Evolutionary conservation across 2,888 invertebrate species (phyloP).

Genomic region (Meteorus cinctellus): DNA sequence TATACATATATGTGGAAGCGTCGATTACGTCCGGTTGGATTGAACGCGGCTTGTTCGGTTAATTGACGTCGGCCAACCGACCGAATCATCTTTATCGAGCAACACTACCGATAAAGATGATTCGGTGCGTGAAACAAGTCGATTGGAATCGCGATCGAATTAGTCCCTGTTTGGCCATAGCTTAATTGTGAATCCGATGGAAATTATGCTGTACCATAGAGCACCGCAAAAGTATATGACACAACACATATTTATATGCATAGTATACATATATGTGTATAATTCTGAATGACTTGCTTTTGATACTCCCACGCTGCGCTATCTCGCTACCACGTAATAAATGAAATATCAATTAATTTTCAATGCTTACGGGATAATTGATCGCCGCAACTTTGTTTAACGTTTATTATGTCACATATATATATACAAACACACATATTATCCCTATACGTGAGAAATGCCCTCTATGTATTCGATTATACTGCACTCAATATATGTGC

Average conservation of each 20-base stretch:
- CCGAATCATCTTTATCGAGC: slow-evolving; percentile 45
- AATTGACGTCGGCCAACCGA: slow-evolving; percentile 47
- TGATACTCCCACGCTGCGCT: slow-evolving; percentile 28
- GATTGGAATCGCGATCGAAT: slow-evolving; percentile 53
- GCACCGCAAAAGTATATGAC: not conserved
- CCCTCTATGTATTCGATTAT: not conserved
- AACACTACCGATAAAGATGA: slow-evolving; percentile 43
- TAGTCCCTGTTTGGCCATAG: slow-evolving; percentile 40
- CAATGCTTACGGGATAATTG: slow-evolving; percentile 47
- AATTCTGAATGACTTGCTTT: slow-evolving; percentile 5
- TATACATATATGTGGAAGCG: slow-evolving; percentile 21
- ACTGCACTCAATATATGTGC: not conserved
- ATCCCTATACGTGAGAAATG: not conserved
- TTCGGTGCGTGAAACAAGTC: slow-evolving; percentile 45
- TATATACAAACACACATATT: not conserved
- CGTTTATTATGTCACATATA: not conserved
- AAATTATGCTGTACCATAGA: slow-evolving; percentile 27
- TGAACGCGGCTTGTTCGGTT: slow-evolving; percentile 37
- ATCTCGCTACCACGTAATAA: slow-evolving; percentile 57
- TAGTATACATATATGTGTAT: not conserved
- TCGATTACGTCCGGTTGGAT: slow-evolving; percentile 39
- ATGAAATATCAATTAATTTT: slow-evolving; percentile 68
- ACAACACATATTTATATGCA: not conserved
- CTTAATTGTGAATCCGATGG: slow-evolving; percentile 43
- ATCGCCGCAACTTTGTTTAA: slow-evolving; percentile 2